These are phyloP conservation scores for Epizoanthus illoricatus DNA, from an alignment of 92 coral and sea anemone genomes.

Conservation along the genomic window DNA sequence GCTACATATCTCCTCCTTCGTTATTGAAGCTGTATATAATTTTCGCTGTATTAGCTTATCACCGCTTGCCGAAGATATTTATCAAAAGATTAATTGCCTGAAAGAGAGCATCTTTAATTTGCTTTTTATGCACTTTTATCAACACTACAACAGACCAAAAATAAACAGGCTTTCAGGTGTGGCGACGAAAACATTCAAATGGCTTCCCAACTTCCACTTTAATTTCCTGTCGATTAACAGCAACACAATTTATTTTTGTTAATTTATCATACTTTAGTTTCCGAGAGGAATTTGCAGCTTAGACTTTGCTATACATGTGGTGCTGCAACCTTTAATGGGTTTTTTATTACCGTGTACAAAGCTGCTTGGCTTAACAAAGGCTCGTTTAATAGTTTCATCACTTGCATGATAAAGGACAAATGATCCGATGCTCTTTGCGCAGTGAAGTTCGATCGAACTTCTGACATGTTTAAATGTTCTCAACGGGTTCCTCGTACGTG, in stretches of 20 bases:
- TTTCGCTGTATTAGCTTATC: neutral
- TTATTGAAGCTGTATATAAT: neutral
- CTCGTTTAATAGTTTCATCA: slow-evolving; percentile 6
- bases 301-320: neutral
- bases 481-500: slow-evolving; percentile 1
- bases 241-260: neutral
- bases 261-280: neutral
- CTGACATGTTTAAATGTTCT: slow-evolving; percentile 1
- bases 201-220: slow-evolving; percentile 10
- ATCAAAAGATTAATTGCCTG: neutral
- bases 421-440: neutral
- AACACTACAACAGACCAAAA: neutral
- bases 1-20: neutral
- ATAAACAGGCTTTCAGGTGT: slow-evolving; percentile 20
- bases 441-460: neutral
- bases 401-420: neutral
- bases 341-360: slow-evolving; percentile 10
- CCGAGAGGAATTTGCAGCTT: slow-evolving; percentile 16
- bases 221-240: slow-evolving; percentile 20
- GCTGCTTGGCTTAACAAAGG: slow-evolving; percentile 12
- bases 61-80: neutral
- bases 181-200: slow-evolving; percentile 27
- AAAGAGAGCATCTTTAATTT: neutral
- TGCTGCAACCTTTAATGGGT: neutral
- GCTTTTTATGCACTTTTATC: slow-evolving; percentile 9